Evolutionary conservation across 2,888 invertebrate genomes (phyloP).

Genomic region (Lasioglossum calceatum): DNA sequence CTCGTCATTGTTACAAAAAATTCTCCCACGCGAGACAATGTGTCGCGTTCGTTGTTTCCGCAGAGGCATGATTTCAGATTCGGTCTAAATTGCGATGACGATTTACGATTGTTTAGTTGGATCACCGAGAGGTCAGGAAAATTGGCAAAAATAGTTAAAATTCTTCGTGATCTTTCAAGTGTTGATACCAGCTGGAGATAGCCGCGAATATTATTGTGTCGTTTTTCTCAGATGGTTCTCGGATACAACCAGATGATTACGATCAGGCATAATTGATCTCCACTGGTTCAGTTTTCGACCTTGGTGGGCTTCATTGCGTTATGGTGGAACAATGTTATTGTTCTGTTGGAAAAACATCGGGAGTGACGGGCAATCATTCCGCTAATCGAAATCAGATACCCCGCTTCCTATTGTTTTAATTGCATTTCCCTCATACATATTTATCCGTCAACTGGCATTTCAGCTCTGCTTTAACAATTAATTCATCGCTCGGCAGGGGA

Average conservation of each 20-base stretch:
- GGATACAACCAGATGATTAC: background rate
- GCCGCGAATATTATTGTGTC: background rate
- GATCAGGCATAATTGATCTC: background rate
- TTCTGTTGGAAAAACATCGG: constrained; percentile 9
- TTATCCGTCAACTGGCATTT: constrained; percentile 33
- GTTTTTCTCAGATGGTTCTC: background rate
- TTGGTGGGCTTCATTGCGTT: constrained; percentile 14
- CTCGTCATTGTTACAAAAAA: background rate
- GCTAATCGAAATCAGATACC: constrained; percentile 9
- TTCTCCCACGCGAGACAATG: background rate
- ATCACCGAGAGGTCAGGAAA: background rate
- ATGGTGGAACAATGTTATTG: background rate
- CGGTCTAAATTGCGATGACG: constrained; percentile 6
- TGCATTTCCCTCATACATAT: constrained; percentile 48
- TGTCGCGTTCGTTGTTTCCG: background rate
- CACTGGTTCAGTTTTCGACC: constrained; percentile 15
- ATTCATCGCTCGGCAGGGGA: background rate
- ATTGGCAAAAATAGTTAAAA: background rate
- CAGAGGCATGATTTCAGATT: background rate
- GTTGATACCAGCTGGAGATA: background rate
- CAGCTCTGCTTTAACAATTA: constrained; percentile 4
- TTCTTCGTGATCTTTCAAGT: background rate
- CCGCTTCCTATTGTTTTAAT: constrained; percentile 31
- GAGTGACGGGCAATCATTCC: background rate
- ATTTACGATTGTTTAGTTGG: background rate